These are phyloP conservation scores for Caloenas nicobarica DNA, from an alignment of 2,113 vertebrate species.

Conservation along the genomic window DNA sequence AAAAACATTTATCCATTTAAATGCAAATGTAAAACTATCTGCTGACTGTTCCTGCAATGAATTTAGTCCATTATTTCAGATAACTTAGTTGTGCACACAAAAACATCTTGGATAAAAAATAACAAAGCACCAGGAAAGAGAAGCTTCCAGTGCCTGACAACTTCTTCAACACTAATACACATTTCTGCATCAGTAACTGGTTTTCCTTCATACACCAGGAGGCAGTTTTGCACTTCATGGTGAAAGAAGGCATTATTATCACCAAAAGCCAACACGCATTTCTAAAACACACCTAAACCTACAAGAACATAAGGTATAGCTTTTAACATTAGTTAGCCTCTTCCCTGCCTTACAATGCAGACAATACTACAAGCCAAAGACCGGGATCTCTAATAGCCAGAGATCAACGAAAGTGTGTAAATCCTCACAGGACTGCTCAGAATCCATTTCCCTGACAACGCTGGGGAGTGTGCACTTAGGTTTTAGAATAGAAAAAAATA, in stretches of 20 bases:
- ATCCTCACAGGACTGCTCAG: not conserved
- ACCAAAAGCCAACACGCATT: not conserved
- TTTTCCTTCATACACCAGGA: not conserved
- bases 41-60: not conserved
- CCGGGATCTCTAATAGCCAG: not conserved
- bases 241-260: not conserved
- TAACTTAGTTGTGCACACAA: not conserved
- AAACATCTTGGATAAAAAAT: not conserved
- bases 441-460: not conserved
- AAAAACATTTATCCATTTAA: not conserved
- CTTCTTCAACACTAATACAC: not conserved
- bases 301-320: not conserved
- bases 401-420: not conserved
- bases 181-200: not conserved
- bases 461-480: not conserved
- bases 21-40: not conserved
- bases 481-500: not conserved
- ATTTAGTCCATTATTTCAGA: constrained; percentile 2
- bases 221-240: not conserved
- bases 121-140: not conserved
- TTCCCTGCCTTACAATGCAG: not conserved
- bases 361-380: not conserved
- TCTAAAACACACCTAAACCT: not conserved
- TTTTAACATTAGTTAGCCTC: not conserved
- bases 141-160: not conserved